A percentile compares a stretch with the other conserved stretches of the same genome.
Evolutionary conservation across 2,113 vertebrate genomes (phyloP).

Genomic region (Tichodroma muraria): DNA sequence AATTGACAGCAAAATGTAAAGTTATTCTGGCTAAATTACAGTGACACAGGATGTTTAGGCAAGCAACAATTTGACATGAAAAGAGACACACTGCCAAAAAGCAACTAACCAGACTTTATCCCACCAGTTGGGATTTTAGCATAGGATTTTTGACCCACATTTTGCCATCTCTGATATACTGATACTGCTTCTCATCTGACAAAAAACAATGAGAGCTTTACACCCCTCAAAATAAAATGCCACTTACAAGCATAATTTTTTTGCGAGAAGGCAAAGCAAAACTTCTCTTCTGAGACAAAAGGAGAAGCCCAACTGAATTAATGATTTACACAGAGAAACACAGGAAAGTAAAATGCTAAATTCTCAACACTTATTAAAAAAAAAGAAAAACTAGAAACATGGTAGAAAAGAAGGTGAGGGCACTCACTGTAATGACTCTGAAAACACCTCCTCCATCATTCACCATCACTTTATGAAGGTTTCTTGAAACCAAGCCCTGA

Average conservation of each 20-base stretch:
- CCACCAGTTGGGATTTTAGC: neutral
- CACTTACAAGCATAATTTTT: neutral
- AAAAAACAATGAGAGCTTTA: neutral
- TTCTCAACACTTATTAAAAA: neutral
- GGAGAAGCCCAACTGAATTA: neutral
- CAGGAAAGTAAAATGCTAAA: neutral
- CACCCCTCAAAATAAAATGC: neutral
- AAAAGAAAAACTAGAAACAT: neutral
- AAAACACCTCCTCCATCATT: conserved; percentile 90
- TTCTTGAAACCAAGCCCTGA: conserved; percentile 78
- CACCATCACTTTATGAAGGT: conserved; percentile 79
- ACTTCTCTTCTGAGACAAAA: neutral
- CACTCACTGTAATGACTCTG: conserved; percentile 81
- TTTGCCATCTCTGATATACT: neutral
- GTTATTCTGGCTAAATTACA: neutral
- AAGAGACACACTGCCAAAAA: neutral
- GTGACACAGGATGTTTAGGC: neutral
- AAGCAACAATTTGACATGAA: neutral
- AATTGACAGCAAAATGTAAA: neutral
- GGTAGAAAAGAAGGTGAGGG: neutral
- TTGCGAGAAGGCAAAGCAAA: neutral
- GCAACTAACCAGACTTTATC: neutral
- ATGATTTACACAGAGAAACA: neutral
- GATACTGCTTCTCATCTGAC: neutral
- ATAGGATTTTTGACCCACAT: neutral